Evolutionary conservation across 2,113 vertebrate species (phyloP).

Genomic region (Barnardius zonarius): DNA sequence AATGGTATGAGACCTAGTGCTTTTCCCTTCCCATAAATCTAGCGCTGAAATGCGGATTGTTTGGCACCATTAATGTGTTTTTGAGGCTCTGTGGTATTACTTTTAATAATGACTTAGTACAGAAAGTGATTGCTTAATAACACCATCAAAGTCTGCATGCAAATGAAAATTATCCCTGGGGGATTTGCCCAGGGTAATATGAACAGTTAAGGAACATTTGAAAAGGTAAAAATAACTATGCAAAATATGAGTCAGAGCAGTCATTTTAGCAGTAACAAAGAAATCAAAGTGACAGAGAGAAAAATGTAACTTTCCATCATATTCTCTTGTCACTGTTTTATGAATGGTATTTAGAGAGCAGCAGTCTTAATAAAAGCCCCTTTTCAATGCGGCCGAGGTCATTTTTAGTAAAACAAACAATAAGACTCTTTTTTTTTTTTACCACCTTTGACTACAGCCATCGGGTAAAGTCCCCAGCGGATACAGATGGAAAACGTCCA

Average conservation of each 20-base stretch:
- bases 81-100: conserved; percentile 56
- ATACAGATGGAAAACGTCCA: conserved; percentile 81
- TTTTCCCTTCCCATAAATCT: conserved; percentile 45
- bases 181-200: conserved; percentile 46
- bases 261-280: conserved; percentile 58
- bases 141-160: conserved; percentile 64
- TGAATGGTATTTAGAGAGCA: conserved; percentile 63
- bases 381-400: not conserved
- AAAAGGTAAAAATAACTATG: conserved; percentile 69
- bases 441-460: conserved; percentile 24
- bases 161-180: conserved; percentile 59
- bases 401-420: conserved; percentile 60
- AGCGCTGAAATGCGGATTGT: not conserved
- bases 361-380: conserved; percentile 12
- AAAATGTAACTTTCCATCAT: conserved; percentile 66
- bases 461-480: conserved; percentile 68
- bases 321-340: conserved; percentile 11
- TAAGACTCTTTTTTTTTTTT: not conserved
- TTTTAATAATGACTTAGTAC: conserved; percentile 60
- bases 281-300: conserved; percentile 67
- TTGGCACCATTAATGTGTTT: conserved; percentile 54
- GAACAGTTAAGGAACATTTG: conserved; percentile 61
- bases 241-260: conserved; percentile 66
- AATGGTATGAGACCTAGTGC: not conserved
- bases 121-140: conserved; percentile 68